These are phyloP conservation scores for Myodes glareolus DNA, from an alignment of 2,113 vertebrate species.

Conservation along the genomic window DNA sequence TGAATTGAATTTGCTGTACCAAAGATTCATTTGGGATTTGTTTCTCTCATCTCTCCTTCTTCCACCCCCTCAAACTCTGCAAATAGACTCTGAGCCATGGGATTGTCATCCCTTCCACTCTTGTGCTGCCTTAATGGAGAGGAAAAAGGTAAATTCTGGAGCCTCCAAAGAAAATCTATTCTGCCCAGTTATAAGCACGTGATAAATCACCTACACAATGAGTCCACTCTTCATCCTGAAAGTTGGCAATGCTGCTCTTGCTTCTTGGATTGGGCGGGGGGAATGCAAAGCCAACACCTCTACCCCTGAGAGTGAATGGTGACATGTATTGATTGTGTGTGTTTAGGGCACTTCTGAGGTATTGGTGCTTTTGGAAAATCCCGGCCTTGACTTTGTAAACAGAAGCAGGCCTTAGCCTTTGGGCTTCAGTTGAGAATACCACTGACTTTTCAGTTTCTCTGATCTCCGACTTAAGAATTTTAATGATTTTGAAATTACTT, in stretches of 20 bases:
- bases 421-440: slow-evolving; percentile 64
- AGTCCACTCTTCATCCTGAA: slow-evolving; percentile 53
- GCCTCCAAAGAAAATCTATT: slow-evolving; percentile 42
- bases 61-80: not conserved
- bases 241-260: slow-evolving; percentile 62
- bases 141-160: slow-evolving; percentile 67
- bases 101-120: slow-evolving; percentile 53
- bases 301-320: slow-evolving; percentile 69
- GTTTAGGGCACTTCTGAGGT: slow-evolving; percentile 15
- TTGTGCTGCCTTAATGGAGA: slow-evolving; percentile 36
- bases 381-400: slow-evolving; percentile 71
- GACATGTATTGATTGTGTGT: slow-evolving; percentile 61
- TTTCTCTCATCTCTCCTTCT: slow-evolving; percentile 4
- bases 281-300: slow-evolving; percentile 1
- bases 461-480: slow-evolving; percentile 69
- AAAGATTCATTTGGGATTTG: slow-evolving; percentile 63
- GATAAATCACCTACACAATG: slow-evolving; percentile 71
- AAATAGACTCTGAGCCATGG: slow-evolving; percentile 29
- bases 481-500: slow-evolving; percentile 70
- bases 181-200: slow-evolving; percentile 69
- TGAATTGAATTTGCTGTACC: slow-evolving; percentile 58
- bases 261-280: slow-evolving; percentile 45
- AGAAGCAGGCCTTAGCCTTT: slow-evolving; percentile 40
- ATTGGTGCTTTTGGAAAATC: slow-evolving; percentile 66
- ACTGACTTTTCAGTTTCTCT: slow-evolving; percentile 57